Percentiles rank a stretch among this genome's conserved stretches.
Evolutionary conservation across 2,113 vertebrate genomes (phyloP).

Genomic region (Donacobius atricapilla): DNA sequence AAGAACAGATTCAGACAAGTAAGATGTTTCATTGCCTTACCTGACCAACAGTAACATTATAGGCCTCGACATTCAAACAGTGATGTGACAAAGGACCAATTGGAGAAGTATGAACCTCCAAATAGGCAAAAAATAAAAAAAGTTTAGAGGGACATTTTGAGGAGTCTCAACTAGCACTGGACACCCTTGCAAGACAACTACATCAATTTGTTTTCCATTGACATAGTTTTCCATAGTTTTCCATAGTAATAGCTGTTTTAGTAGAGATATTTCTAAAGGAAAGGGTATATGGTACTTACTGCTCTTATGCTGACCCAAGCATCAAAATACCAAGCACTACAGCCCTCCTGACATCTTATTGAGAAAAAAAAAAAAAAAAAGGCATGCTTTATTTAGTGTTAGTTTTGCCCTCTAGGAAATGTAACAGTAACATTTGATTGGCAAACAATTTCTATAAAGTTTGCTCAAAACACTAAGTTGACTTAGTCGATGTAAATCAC

Average conservation of each 20-base stretch:
- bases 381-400: neutral
- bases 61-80: neutral
- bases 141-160: neutral
- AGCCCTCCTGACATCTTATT: neutral
- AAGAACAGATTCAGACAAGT: neutral
- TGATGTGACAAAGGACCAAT: neutral
- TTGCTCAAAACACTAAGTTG: neutral
- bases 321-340: neutral
- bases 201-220: neutral
- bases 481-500: neutral
- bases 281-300: neutral
- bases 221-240: neutral
- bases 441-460: neutral
- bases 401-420: neutral
- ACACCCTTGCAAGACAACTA: neutral
- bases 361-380: neutral
- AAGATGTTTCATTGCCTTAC: neutral
- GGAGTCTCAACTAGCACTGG: neutral
- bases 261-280: neutral
- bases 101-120: neutral
- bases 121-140: neutral
- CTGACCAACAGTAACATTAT: neutral
- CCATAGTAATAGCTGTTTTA: neutral
- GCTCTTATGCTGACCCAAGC: neutral
- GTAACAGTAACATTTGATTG: neutral